Evolutionary conservation across 2,797 vertebrate species (phyloP).

Genomic region (Esox lucius): DNA sequence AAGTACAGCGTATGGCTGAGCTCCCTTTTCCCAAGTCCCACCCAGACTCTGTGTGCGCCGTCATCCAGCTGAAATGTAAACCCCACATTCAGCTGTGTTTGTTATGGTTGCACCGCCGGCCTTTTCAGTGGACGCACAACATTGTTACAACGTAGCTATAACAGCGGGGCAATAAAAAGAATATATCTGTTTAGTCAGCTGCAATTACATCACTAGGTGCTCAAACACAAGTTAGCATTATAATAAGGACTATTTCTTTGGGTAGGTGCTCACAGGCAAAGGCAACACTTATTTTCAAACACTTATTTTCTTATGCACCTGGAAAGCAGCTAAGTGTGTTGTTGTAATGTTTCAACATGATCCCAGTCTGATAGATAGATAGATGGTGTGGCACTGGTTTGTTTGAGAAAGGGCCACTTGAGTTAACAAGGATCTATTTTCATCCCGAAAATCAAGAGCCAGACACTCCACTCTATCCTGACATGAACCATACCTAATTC

Average conservation of each 20-base stretch:
- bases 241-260: slow-evolving; percentile 65
- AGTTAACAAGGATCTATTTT: slow-evolving; percentile 49
- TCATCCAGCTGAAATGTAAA: slow-evolving; percentile 78
- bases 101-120: slow-evolving; percentile 65
- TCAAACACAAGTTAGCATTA: slow-evolving; percentile 59
- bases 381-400: slow-evolving; percentile 47
- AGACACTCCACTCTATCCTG: slow-evolving; percentile 64
- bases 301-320: slow-evolving; percentile 46
- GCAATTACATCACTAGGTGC: slow-evolving; percentile 72
- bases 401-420: slow-evolving; percentile 40
- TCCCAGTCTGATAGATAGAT: slow-evolving; percentile 53
- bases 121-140: slow-evolving; percentile 59
- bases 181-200: slow-evolving; percentile 74
- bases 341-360: slow-evolving; percentile 54
- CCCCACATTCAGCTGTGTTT: slow-evolving; percentile 75
- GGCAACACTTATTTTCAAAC: slow-evolving; percentile 22
- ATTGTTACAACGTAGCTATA: slow-evolving; percentile 65
- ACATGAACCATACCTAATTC: slow-evolving; percentile 57
- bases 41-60: slow-evolving; percentile 67
- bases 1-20: slow-evolving; percentile 32
- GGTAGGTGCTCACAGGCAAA: slow-evolving; percentile 43
- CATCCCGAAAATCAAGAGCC: slow-evolving; percentile 62
- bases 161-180: slow-evolving; percentile 68
- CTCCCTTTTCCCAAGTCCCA: slow-evolving; percentile 69
- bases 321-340: slow-evolving; percentile 55